phyloP scores from a whole-genome alignment of 2,888 invertebrate genomes.

The Drosophila flavopinicola region DNA sequence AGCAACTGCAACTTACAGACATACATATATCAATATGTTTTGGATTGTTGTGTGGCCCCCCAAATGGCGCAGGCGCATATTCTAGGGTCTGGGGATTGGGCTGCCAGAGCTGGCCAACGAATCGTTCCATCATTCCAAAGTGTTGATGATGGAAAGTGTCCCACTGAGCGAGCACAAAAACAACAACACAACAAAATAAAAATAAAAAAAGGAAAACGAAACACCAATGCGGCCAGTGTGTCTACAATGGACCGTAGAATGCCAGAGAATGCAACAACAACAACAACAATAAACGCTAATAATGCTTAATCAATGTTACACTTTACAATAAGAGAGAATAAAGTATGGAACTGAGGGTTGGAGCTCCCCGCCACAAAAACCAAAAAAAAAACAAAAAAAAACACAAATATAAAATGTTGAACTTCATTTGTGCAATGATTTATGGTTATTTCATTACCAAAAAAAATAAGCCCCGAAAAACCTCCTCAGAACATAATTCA shows the following conservation, averaged over 20 bases:
- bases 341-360: constrained; percentile 42
- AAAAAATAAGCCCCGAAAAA: constrained; percentile 7
- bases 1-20: constrained; percentile 25
- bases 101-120: constrained; percentile 61
- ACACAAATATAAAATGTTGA: constrained; percentile 37
- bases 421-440: constrained; percentile 76
- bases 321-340: constrained; percentile 65
- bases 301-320: constrained; percentile 83
- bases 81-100: constrained; percentile 27
- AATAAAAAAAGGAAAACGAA: constrained; percentile 26
- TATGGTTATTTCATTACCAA: constrained; percentile 69
- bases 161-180: constrained; percentile 68
- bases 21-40: constrained; percentile 56
- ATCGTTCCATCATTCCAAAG: constrained; percentile 73
- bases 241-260: constrained; percentile 48
- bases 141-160: constrained; percentile 78
- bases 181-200: constrained; percentile 26
- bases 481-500: constrained; percentile 57
- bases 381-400: too few species aligned
- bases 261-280: constrained; percentile 45
- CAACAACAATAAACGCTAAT: constrained; percentile 75
- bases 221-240: constrained; percentile 42
- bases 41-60: constrained; percentile 24
- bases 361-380: constrained; percentile 24
- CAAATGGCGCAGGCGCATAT: constrained; percentile 55